These are phyloP conservation scores for Scolopax mira DNA, from an alignment of 2,113 vertebrate genomes.

Conservation along the genomic window DNA sequence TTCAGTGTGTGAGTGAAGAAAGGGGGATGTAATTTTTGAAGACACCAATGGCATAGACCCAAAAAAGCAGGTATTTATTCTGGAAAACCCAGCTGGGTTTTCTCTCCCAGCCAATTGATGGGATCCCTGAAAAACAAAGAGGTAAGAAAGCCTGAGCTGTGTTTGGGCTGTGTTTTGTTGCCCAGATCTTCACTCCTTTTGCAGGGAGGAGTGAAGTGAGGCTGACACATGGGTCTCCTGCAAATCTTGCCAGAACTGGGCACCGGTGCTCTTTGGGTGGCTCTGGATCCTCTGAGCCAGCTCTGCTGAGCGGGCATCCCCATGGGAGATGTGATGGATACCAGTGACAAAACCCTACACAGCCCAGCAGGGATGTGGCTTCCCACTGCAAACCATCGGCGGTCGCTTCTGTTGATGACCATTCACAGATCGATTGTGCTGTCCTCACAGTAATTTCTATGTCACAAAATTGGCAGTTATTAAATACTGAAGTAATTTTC, in stretches of 20 bases:
- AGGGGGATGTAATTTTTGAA: background rate
- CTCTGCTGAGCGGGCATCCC: background rate
- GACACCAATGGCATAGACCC: background rate
- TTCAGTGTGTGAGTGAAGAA: background rate
- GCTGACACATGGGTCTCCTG: background rate
- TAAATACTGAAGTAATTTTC: background rate
- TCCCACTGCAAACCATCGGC: background rate
- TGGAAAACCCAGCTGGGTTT: background rate
- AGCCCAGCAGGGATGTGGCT: background rate
- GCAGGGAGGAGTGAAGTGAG: background rate
- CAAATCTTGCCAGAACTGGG: background rate
- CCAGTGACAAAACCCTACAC: background rate
- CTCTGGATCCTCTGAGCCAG: background rate
- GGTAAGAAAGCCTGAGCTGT: background rate
- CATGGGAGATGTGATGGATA: background rate
- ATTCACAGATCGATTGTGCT: background rate
- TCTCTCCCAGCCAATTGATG: background rate
- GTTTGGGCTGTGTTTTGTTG: background rate
- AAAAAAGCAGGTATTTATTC: background rate
- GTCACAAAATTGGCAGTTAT: background rate
- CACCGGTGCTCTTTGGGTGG: background rate
- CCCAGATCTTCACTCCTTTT: background rate
- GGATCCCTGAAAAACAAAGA: background rate
- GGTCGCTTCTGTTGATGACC: fast-evolving
- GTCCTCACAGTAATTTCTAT: background rate